A percentile compares a stretch with the other conserved stretches of the same genome.
Evolutionary conservation across 1,140 invertebrate species (phyloP).

Genomic region (Tribolium madens): DNA sequence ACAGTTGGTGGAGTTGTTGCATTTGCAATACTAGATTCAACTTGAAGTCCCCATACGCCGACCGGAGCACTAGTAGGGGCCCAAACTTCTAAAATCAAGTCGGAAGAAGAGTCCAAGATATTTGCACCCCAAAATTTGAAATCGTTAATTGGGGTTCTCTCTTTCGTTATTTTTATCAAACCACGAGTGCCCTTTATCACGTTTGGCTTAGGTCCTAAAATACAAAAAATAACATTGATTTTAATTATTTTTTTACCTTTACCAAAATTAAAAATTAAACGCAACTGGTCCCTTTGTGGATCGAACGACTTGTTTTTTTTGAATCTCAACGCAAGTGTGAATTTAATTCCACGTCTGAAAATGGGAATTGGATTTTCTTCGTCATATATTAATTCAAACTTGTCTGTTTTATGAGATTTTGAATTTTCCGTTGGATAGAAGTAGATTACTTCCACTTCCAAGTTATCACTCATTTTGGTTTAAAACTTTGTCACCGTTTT

Average conservation of each 20-base stretch:
- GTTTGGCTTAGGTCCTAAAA: conserved; percentile 70
- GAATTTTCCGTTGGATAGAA: conserved; percentile 75
- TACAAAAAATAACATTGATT: not conserved
- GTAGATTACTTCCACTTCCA: conserved; percentile 70
- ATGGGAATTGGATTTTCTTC: conserved; percentile 68
- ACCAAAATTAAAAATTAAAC: conserved; percentile 74
- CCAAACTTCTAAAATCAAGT: conserved; percentile 67
- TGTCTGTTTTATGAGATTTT: conserved; percentile 72
- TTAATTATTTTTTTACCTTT: conserved; percentile 49
- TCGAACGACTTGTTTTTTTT: conserved; percentile 65
- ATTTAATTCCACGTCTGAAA: conserved; percentile 74
- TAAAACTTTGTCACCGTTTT: not conserved
- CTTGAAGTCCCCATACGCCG: conserved; percentile 73
- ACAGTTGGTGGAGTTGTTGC: conserved; percentile 41
- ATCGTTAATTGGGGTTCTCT: conserved; percentile 39
- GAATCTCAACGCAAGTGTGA: conserved; percentile 73
- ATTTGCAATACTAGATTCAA: conserved; percentile 68
- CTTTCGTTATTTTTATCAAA: conserved; percentile 32
- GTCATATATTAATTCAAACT: conserved; percentile 73
- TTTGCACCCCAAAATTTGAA: conserved; percentile 66
- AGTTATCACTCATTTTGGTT: not conserved
- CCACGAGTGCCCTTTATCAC: conserved; percentile 69
- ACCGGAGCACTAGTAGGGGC: conserved; percentile 71
- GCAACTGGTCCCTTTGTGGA: conserved; percentile 69
- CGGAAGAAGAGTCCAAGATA: conserved; percentile 60